Evolutionary conservation across 2,113 vertebrate species (phyloP), one percentile per base, ranked within the genome.

Genomic region (Siphamia tubifer): DNA sequence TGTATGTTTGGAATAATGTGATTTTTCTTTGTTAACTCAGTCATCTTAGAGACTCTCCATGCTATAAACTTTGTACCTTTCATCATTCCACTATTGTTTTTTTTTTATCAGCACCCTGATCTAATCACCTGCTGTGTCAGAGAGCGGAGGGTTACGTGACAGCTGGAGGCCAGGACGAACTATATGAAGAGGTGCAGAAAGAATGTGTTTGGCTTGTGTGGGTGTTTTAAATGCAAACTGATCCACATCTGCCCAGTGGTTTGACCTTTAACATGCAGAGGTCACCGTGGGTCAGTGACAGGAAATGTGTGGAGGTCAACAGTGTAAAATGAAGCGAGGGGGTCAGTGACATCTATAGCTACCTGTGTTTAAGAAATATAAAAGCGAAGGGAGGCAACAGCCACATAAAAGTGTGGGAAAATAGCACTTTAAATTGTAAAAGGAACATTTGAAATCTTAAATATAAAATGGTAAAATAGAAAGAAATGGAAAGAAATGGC

Each of bases 201-300:
- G 51, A 45, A 48, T 44, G 2, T 51, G 12, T 45, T 20, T 45
- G 43, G 3, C 30, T 15, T 45, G 31, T 23, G n/a, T 39, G 36
- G 45, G 28, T 25, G 35, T 5, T 42, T 20, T 16, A 21, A 9
- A 11, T 17, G 15, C 17, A 8, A 21, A 30, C 24, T 56, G 43
- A 63, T 56, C 3, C 2, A 55, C 79, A 77, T 71, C 24, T 62
- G 48, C 43, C 75, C 30, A 47, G 69, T 10, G n/a, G 53, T 36
- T 23, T 51, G 68, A 84, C 56, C 71, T 81, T 64, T 81, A 35
- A 89, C 68, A 73, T 8, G 1, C 32, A 23, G 32, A 56, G 9
- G 42, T 19, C 32, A 38, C 40, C 23, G 24, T n/a, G 21, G 67
- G 62, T 80, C 67, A 68, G 53, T 30, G 55, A 64, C 19, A 84